Evolutionary conservation across 2,113 vertebrate genomes (phyloP).

Genomic region (Jacana jacana): DNA sequence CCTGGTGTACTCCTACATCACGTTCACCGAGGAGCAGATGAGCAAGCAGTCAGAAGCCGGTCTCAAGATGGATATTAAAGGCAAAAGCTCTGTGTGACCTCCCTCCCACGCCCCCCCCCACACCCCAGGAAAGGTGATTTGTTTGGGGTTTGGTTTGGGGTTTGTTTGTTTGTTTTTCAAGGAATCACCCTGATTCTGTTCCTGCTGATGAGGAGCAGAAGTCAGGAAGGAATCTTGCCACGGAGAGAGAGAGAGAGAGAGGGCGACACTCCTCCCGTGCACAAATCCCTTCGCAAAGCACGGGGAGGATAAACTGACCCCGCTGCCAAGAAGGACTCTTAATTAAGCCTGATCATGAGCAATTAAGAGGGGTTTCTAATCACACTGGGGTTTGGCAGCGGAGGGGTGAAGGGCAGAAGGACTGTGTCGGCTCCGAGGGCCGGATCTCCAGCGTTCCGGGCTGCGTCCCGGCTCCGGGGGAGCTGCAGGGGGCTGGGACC

Average conservation of each 20-base stretch:
- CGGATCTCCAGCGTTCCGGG: background rate
- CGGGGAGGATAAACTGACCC: background rate
- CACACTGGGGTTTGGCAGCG: background rate
- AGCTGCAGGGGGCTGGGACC: background rate
- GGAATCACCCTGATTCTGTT: background rate
- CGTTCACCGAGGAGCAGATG: slow-evolving; percentile 88
- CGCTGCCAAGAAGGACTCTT: background rate
- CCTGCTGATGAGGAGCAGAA: background rate
- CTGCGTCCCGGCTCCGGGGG: background rate
- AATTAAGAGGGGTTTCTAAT: slow-evolving; percentile 51
- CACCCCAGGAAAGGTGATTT: background rate
- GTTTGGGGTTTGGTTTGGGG: too few relatives aligned
- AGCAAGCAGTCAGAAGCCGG: slow-evolving; percentile 78
- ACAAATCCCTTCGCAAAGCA: slow-evolving; percentile 55
- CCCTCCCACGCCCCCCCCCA: too few relatives aligned
- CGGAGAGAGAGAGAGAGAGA: background rate
- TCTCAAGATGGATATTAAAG: slow-evolving; percentile 78
- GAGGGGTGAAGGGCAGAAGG: background rate
- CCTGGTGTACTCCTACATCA: slow-evolving; percentile 95
- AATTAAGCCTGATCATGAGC: background rate
- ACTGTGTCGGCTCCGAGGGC: background rate
- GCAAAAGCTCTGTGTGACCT: slow-evolving; percentile 79
- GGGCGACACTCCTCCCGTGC: background rate
- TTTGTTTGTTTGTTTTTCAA: too few relatives aligned
- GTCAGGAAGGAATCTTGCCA: background rate